phyloP scores from a whole-genome alignment of 2,888 invertebrate species.

The Patella depressa region DNA sequence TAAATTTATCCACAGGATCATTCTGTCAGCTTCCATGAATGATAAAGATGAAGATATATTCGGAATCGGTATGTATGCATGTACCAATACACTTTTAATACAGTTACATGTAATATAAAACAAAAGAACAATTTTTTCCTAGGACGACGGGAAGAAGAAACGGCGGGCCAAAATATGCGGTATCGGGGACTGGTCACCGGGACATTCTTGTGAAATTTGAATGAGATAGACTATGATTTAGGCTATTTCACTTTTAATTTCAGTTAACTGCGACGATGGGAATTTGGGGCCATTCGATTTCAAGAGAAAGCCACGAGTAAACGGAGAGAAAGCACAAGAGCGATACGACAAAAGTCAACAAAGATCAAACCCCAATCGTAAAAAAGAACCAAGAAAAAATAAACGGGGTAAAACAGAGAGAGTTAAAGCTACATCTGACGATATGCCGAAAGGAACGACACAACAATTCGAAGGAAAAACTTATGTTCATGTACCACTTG shows the following conservation, averaged over 20 bases:
- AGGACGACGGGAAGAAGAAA: too few relatives aligned
- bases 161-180: too few relatives aligned
- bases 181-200: too few relatives aligned
- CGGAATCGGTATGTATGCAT: constrained; percentile 18
- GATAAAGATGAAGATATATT: constrained; percentile 15
- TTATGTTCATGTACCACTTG: background rate
- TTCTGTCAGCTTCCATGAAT: constrained; percentile 16
- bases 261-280: constrained; percentile 10
- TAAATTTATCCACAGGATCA: constrained; percentile 13
- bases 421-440: background rate
- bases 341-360: constrained; percentile 7
- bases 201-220: too few relatives aligned
- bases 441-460: background rate
- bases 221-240: too few relatives aligned
- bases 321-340: constrained; percentile 4
- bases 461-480: background rate
- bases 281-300: background rate
- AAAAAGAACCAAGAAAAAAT: constrained; percentile 9
- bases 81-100: too few relatives aligned
- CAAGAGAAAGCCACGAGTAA: background rate
- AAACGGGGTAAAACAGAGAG: background rate
- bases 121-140: too few relatives aligned
- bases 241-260: background rate
- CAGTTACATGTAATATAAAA: too few relatives aligned
- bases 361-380: constrained; percentile 3